Conservation (phyloP, 2,113 vertebrate genomes). For the Noturus placidus region DNA sequence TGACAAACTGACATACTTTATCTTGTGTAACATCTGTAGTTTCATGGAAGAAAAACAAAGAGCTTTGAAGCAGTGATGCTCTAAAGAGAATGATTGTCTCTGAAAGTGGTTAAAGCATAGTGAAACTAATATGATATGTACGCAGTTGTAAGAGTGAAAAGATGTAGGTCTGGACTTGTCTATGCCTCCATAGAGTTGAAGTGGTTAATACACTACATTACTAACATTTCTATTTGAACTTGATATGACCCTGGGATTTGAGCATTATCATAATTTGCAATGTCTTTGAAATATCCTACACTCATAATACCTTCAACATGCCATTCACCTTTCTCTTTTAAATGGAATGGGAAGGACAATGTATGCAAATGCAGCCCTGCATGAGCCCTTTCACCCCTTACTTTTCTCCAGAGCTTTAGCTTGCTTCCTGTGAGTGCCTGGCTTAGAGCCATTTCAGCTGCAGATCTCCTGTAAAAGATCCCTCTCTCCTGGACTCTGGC, state of each 20-base stretch:
- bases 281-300: conserved; percentile 25
- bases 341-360: conserved; percentile 34
- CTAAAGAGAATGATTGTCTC: neutral
- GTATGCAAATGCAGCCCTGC: neutral
- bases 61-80: neutral
- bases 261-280: neutral
- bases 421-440: conserved; percentile 6
- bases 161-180: neutral
- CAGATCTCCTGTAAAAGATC: conserved; percentile 9
- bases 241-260: neutral
- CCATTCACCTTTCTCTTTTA: conserved; percentile 25
- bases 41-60: neutral
- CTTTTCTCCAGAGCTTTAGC: conserved; percentile 5
- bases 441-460: conserved; percentile 33
- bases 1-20: neutral
- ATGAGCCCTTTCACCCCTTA: conserved; percentile 12
- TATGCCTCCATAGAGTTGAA: neutral
- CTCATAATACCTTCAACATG: conserved; percentile 30
- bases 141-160: neutral
- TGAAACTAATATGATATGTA: neutral
- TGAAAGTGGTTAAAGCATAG: neutral
- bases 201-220: neutral
- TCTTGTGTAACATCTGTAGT: conserved; percentile 4
- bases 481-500: conserved; percentile 23
- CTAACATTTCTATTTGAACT: neutral